Percentiles rank a stretch among this genome's conserved stretches.
phyloP scores from a whole-genome alignment of 2,113 vertebrate genomes.

The Probosciger aterrimus region DNA sequence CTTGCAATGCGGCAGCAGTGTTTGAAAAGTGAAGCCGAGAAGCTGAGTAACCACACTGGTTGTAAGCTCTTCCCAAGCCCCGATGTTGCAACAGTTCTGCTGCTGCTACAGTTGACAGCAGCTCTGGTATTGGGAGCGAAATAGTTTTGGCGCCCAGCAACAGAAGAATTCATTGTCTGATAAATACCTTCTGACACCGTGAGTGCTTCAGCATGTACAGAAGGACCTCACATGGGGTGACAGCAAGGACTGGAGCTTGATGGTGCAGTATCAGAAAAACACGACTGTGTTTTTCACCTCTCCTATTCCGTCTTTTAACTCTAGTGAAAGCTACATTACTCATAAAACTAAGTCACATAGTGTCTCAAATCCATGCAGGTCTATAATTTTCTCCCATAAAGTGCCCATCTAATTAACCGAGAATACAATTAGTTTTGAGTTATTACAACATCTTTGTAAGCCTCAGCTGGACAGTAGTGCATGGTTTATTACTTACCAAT shows the following conservation, averaged over 20 bases:
- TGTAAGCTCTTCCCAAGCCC: background rate
- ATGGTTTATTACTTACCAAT: background rate
- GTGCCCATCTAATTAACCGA: background rate
- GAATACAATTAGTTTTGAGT: background rate
- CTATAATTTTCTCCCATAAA: background rate
- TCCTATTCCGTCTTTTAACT: background rate
- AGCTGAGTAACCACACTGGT: background rate
- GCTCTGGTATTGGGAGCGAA: background rate
- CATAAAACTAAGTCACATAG: background rate
- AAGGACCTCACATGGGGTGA: background rate
- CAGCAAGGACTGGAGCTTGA: background rate
- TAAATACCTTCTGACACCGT: accelerated
- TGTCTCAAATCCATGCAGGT: background rate
- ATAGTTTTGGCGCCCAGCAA: background rate
- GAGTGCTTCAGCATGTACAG: accelerated
- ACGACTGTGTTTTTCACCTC: background rate
- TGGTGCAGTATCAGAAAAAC: background rate
- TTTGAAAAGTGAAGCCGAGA: background rate
- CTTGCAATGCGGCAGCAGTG: background rate
- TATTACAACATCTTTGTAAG: background rate
- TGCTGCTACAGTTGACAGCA: background rate
- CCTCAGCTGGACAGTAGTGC: background rate
- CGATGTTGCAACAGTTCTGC: background rate
- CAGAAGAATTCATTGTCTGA: background rate
- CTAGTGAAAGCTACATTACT: background rate